Evolutionary conservation across 1,140 invertebrate species (phyloP).

Genomic region (Meloidogyne chitwoodi): DNA sequence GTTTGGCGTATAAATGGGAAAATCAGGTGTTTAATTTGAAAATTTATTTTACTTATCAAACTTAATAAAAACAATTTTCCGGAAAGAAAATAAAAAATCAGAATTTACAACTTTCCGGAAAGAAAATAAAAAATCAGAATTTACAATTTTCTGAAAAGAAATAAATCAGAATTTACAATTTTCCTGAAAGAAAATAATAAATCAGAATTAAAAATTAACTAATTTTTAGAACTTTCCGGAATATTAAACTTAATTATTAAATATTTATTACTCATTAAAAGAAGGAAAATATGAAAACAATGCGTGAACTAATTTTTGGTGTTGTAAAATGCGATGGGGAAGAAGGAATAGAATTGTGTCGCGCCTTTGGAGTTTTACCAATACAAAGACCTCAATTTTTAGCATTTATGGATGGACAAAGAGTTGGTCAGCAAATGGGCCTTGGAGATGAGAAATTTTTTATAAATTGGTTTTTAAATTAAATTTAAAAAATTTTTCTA

Average conservation of each 20-base stretch:
- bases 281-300: neutral
- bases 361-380: constrained; percentile 37
- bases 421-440: constrained; percentile 30
- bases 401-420: constrained; percentile 29
- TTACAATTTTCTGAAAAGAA: too few relatives aligned
- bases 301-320: constrained; percentile 15
- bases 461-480: constrained; percentile 31
- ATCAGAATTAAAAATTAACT: neutral
- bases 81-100: neutral
- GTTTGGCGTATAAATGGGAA: constrained; percentile 4
- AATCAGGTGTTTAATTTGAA: neutral
- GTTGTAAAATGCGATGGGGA: constrained; percentile 40
- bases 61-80: neutral
- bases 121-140: too few relatives aligned
- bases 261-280: neutral
- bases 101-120: neutral
- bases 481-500: neutral
- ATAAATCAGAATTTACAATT: neutral
- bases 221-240: neutral
- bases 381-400: constrained; percentile 33
- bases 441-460: constrained; percentile 44
- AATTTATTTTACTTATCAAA: too few relatives aligned
- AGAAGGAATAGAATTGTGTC: constrained; percentile 25
- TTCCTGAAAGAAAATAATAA: neutral
- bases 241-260: neutral